Percentiles rank a stretch among this genome's conserved stretches.
These are phyloP conservation scores for Palythoa grandis DNA, from an alignment of 92 coral and sea anemone genomes.

Conservation along the genomic window DNA sequence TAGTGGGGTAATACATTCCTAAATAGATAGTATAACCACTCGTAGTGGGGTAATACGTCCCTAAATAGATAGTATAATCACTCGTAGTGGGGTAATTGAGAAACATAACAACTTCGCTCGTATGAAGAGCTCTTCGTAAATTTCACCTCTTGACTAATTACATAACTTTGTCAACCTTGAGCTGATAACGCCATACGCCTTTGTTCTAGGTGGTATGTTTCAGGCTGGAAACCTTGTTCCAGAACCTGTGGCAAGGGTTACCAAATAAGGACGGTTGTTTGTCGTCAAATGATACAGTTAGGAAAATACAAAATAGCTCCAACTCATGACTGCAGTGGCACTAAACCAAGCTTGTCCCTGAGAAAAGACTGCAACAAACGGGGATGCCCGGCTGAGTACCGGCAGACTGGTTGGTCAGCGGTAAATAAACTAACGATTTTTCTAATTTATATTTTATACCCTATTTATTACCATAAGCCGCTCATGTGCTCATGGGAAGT, in stretches of 20 bases:
- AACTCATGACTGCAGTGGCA: neutral
- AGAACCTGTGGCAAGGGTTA: slow-evolving; percentile 35
- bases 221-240: slow-evolving; percentile 37
- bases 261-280: slow-evolving; percentile 9
- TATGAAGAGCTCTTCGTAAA: too few relatives aligned
- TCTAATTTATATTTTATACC: neutral
- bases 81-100: too few relatives aligned
- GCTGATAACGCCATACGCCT: too few relatives aligned
- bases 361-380: slow-evolving; percentile 28
- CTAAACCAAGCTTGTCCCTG: slow-evolving; percentile 21
- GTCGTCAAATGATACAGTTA: slow-evolving; percentile 14
- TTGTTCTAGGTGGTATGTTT: slow-evolving; percentile 14
- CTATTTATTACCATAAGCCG: neutral
- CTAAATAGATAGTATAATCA: too few relatives aligned
- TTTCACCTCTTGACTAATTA: too few relatives aligned
- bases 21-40: too few relatives aligned
- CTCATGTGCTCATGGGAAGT: too few relatives aligned
- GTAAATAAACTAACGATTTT: neutral
- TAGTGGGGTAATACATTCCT: too few relatives aligned
- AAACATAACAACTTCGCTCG: too few relatives aligned
- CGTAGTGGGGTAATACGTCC: too few relatives aligned
- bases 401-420: slow-evolving; percentile 34
- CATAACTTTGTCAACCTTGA: too few relatives aligned
- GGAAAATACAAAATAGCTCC: slow-evolving; percentile 21
- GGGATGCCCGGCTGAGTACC: slow-evolving; percentile 27